Evolutionary conservation across 2,113 vertebrate species (phyloP), one percentile per base, ranked within the genome.

Genomic region (Takifugu flavidus): DNA sequence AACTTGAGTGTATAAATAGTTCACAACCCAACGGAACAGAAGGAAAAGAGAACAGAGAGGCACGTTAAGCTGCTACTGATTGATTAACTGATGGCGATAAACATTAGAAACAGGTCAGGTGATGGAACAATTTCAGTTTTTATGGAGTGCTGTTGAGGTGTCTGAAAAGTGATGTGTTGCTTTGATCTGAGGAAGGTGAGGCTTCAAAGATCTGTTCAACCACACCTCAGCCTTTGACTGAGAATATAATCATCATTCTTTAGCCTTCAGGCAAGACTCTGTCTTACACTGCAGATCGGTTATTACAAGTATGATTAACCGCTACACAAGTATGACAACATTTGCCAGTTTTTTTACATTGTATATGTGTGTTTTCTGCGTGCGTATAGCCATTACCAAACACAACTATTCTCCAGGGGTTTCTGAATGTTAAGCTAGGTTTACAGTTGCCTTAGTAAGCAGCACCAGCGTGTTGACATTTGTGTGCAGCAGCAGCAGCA

Each of bases 281-380:
- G 61, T 57, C 25, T 56, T 47, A 34, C 47, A 39, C 52, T 51
- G 28, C 13, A 67, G 52, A 53, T 67, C 59, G 58, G 69, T 73
- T 77, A 86, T 82, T 82, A 71, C 78, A 69, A 56, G 25, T 29
- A 44, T 82, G 76, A 78, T 82, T 71, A 73, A 82, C 70, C 64
- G 59, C 68, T 20, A 20, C 20, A 20, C 20, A 20, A 46, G 3
- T 4, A 46, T 0, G 1, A 45, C 20, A 20, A 5, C 3, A 6
- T 12, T 42, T 56, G 72, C 72, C 70, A 78, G 59, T 39, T 49
- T 49, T 20, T 49, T 49, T 25, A 10, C 20, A 20, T 15, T 15
- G 34, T 39, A 10, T 11, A 10, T 39, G 34, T 39, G 34, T 39
- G 34, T 39, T 6, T 39, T 25, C 25, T 59, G 60, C 1, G 27